Conservation (phyloP, 1,140 invertebrate genomes). For the Oncopeltus fasciatus region DNA sequence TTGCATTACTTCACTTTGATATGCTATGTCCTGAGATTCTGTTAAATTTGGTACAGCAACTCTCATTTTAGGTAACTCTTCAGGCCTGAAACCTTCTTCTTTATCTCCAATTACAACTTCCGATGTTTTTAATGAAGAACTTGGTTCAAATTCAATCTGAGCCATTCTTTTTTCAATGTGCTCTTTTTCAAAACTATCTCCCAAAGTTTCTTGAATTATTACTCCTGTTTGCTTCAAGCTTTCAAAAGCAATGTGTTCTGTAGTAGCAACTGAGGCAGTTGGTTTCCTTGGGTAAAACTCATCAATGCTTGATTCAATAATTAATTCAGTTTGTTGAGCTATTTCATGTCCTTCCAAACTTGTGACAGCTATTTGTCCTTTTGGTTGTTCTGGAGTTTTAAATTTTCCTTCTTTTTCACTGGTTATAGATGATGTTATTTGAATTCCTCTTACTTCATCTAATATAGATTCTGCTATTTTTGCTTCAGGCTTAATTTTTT, state of each 20-base stretch:
- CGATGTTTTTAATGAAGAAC: slow-evolving; percentile 34
- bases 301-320: slow-evolving; percentile 20
- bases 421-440: slow-evolving; percentile 33
- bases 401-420: slow-evolving; percentile 34
- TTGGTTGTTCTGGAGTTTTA: slow-evolving; percentile 21
- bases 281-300: slow-evolving; percentile 20
- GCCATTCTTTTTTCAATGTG: slow-evolving; percentile 30
- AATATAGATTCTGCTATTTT: slow-evolving; percentile 33
- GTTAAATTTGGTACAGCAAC: slow-evolving; percentile 28
- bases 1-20: slow-evolving; percentile 29
- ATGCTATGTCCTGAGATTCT: slow-evolving; percentile 30
- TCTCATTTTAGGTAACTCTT: slow-evolving; percentile 25
- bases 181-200: slow-evolving; percentile 29
- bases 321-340: slow-evolving; percentile 27
- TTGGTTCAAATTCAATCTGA: slow-evolving; percentile 27
- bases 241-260: slow-evolving; percentile 32
- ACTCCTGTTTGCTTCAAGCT: slow-evolving; percentile 35
- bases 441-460: slow-evolving; percentile 34
- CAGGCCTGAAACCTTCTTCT: slow-evolving; percentile 28
- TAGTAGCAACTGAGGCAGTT: slow-evolving; percentile 22
- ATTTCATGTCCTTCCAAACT: slow-evolving; percentile 27
- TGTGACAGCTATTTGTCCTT: slow-evolving; percentile 26
- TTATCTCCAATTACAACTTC: slow-evolving; percentile 36
- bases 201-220: slow-evolving; percentile 36
- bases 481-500: slow-evolving; percentile 27